These are phyloP conservation scores for Poeciliopsis retropinna DNA, from an alignment of 2,113 vertebrate genomes.

Conservation along the genomic window DNA sequence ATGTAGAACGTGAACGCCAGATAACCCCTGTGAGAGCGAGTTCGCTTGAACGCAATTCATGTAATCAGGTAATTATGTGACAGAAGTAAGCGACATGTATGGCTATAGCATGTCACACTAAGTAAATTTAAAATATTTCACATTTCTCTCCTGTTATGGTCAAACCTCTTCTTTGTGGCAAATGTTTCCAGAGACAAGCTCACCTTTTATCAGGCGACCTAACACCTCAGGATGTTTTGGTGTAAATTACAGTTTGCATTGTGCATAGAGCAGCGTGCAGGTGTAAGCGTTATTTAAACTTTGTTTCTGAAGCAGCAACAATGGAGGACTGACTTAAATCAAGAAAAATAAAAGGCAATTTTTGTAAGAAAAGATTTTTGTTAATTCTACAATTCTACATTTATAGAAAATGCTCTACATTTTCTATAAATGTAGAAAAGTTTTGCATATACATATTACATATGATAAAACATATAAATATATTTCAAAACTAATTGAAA, in stretches of 20 bases:
- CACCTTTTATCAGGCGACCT: background rate
- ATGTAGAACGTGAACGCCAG: slow-evolving; percentile 35
- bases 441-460: too few relatives aligned
- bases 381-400: too few relatives aligned
- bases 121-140: background rate
- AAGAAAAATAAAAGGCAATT: background rate
- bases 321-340: too few relatives aligned
- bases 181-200: background rate
- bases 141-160: background rate
- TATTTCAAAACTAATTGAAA: background rate
- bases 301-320: too few relatives aligned
- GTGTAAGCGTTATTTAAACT: too few relatives aligned
- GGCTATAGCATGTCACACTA: background rate
- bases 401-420: background rate
- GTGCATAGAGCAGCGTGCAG: background rate
- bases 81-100: background rate
- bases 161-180: background rate
- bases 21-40: slow-evolving; percentile 28
- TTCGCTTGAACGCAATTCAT: slow-evolving; percentile 8
- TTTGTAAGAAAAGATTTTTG: background rate
- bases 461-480: background rate
- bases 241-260: background rate
- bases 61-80: slow-evolving; percentile 1
- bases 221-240: background rate
- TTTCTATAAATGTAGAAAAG: background rate